Evolutionary conservation across 2,113 vertebrate genomes (phyloP), one percentile per base, ranked within the genome.

Genomic region (Thalassoma bifasciatum): DNA sequence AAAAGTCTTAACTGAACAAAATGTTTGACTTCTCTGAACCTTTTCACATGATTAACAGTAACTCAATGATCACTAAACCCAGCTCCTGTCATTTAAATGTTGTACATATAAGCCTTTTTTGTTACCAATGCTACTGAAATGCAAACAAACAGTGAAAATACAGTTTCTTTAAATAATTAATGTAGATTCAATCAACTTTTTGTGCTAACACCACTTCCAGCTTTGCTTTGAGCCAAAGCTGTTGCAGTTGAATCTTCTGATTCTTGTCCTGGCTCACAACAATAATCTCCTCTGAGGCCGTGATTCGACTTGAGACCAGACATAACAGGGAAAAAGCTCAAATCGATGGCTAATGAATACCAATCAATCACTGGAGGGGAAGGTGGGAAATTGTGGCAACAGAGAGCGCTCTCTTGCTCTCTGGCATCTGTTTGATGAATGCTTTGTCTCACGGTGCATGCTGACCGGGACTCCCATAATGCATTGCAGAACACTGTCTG

Each of bases 341-440:
- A 89, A 91, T 89, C 85, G 77, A 90, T 86, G 75, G 67, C 59
- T 89, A 92, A 91, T 86, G 88, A 89, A 86, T 72, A 81, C 85
- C 77, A 79, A 90, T 91, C 85, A 89, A 86, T 92, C 89, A 88
- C 72, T 19, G 52, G 65, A 19, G 30, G 50, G 64, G 54, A 77
- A 60, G 47, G 37, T 59, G 79, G 75, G 75, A 71, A 72, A 64
- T 26, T 54, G 83, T 82, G 83, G 85, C 86, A 86, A 83, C 79
- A 83, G 22, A 63, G 60, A 77, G 71, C 59, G 67, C 54, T 84
- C 78, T 80, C 82, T 56, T 52, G 64, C 67, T 86, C 67, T 83
- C 86, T 82, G 80, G 83, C 72, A 82, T 86, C 52, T 59, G 77
- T 76, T 86, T 93, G 91, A 93, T 93, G 88, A 90, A 93, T 92